Base-by-base conservation (phyloP, 2,888 invertebrate genomes). In the Anorthoa munda region DNA sequence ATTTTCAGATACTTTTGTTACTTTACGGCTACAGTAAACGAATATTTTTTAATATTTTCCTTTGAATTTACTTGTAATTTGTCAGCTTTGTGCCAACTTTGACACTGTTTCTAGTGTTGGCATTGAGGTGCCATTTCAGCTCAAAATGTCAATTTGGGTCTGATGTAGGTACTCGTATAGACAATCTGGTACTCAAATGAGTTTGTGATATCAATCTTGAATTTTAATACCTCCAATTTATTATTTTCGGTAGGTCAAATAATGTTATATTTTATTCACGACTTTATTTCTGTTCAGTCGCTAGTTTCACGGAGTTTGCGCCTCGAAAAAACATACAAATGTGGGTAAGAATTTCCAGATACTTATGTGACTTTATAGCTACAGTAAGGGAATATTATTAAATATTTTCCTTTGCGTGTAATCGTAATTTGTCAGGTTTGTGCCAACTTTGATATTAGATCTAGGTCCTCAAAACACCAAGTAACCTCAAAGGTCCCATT, bases 211-310 rank as follows among this genome's bases (percentile, higher is more conserved):
- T 23, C 0, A 72, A 56, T 71, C 31, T 70, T 63, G 31, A 46
- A 9, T 31, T n/a, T 64, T 39, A 46, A 46, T 59, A 2, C 31
- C 2, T 4, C 17, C 4, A 13, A 23, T 11, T 48, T 46, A 46
- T 45, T 50, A n/a, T 17, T 55, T 15, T 5, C 0, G 3, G 45
- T 26, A 31, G 88, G 86, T 89, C 89, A 90, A 90, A 89, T 87
- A 88, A 87, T 86, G 82, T 86, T 75, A 88, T 91, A 91, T 89
- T 86, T 90, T 90, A 91, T 91, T 91, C 90, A 91, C 79, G 82
- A 84, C 81, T 85, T 86, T 87, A 87, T 88, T 89, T 84, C 85
- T 82, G 86, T 84, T 83, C 82, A 79, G 86, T 84, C 86, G 86
- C 79, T 89, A 79, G 74, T 72, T 77, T 72, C n/a, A 72, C 75